Evolutionary conservation across 2,113 vertebrate species (phyloP), one percentile per base, ranked within the genome.

Genomic region (Lycaon pictus): DNA sequence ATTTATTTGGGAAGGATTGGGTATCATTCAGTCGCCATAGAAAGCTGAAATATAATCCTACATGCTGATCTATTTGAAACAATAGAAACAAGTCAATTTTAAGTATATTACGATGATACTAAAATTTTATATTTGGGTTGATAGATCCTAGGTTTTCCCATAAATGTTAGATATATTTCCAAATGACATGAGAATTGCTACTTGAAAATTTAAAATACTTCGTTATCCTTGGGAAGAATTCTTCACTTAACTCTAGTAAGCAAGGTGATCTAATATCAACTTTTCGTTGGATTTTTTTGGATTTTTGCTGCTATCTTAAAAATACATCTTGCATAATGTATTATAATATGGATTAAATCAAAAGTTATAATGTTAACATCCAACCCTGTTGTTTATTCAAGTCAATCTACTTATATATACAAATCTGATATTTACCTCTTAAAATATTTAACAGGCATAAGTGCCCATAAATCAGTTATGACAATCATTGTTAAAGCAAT

Each of bases 391-490:
- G 98, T 98, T 99, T 98, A 98, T 98, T 98, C 98, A 98, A 98
- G 97, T 97, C 97, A 98, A 97, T 97, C 97, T 95, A 98, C 98
- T 98, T 98, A 98, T 98, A 98, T 93, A 98, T 97, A 98, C 98
- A 98, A 98, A 99, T 98, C 93, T 98, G 98, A 98, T 98, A 99
- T 99, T 99, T 99, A 98, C 97, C 98, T 98, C 99, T 99, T 99
- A 92, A 99, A 99, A 99, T 99, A 99, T 99, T 99, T 99, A 99
- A 97, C 98, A 98, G 98, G 98, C 48, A 2, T 99, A 99, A 99
- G 98, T 99, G 98, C 98, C 98, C 99, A 99, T 99, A 99, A 98
- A 99, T 99, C 99, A 99, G 98, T 98, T 99, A 99, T 99, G 99
- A 99, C 99, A 99, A 99, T 98, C 99, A 99, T 98, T 99, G 98